Evolutionary conservation across 2,113 vertebrate species (phyloP), one percentile per base, ranked within the genome.

Genomic region (Amphilophus citrinellus): DNA sequence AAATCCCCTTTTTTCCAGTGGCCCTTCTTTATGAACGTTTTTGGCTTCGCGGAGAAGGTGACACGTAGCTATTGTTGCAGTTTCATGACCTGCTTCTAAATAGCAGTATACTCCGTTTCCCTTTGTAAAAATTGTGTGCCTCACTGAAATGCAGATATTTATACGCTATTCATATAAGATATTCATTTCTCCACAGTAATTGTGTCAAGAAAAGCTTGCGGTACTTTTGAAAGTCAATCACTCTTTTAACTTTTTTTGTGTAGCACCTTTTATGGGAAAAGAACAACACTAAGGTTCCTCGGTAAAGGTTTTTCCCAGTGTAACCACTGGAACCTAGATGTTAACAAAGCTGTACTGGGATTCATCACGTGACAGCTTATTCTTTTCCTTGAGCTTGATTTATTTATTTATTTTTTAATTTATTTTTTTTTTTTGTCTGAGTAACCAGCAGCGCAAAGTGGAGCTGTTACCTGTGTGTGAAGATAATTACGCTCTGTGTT

Each of bases 401-500:
- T 14, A 32, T 32, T 32, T 1, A 32, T 32, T 32, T 32, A 27
- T 30, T 30, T 30, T 30, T 30, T 4, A 30, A 30, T 30, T 30
- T 5, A 6, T 6, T 35, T 35, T 1, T 35, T 39, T 37, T 7
- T 59, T 82, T 61, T 37, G 75, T 73, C 30, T 4, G 39, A 27
- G 73, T 32, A 57, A 71, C 71, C 79, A 35, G 87, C 80, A 76
- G 79, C 75, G 27, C 57, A 61, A 66, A 61, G 79, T 56, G 79
- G 59, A 80, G 57, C 76, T 20, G 62, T 86, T 88, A 77, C 87
- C 87, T 90, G 58, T 81, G 81, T 32, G 58, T 59, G 79, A 84
- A 91, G 65, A 90, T 92, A 89, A 92, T 91, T 81, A 35, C 42
- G 79, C 73, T 91, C 32, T 78, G 27, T 88, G 84, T 88, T 86